These are phyloP conservation scores for Calameuta filiformis DNA, from an alignment of 2,888 invertebrate genomes.

Conservation along the genomic window DNA sequence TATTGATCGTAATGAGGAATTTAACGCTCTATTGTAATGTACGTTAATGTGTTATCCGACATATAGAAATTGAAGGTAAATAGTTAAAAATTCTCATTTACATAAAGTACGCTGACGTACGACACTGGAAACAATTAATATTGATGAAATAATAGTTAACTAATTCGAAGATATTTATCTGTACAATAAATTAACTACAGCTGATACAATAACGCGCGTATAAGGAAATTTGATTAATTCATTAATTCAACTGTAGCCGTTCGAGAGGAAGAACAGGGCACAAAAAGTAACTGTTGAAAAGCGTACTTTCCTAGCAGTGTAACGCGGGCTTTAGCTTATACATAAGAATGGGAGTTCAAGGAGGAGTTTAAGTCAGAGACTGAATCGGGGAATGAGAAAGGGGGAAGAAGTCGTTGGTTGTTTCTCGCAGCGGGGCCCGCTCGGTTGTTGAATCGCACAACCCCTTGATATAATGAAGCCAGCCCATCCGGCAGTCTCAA, in stretches of 20 bases:
- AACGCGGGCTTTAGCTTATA: not conserved
- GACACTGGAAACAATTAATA: not conserved
- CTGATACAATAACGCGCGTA: not conserved
- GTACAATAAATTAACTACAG: not conserved
- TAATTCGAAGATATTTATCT: not conserved
- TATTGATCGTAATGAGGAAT: not conserved
- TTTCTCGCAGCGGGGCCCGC: not conserved
- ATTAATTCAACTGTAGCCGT: not conserved
- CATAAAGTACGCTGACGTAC: not conserved
- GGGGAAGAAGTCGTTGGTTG: not conserved
- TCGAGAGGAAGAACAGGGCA: not conserved
- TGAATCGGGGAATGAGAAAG: not conserved
- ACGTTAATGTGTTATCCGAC: not conserved
- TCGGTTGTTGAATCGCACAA: conserved; percentile 15
- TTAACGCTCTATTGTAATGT: not conserved
- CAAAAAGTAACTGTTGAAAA: not conserved
- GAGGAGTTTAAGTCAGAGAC: not conserved
- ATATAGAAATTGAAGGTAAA: not conserved
- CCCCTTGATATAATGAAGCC: conserved; percentile 40
- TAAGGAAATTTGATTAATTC: not conserved
- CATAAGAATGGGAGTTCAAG: not conserved
- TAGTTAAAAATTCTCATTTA: not conserved
- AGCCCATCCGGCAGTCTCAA: conserved; percentile 5
- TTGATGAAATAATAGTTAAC: not conserved
- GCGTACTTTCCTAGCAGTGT: not conserved